A percentile compares a stretch with the other conserved stretches of the same genome.
Evolutionary conservation across 2,797 vertebrate genomes (phyloP).

Genomic region (Morus bassanus): DNA sequence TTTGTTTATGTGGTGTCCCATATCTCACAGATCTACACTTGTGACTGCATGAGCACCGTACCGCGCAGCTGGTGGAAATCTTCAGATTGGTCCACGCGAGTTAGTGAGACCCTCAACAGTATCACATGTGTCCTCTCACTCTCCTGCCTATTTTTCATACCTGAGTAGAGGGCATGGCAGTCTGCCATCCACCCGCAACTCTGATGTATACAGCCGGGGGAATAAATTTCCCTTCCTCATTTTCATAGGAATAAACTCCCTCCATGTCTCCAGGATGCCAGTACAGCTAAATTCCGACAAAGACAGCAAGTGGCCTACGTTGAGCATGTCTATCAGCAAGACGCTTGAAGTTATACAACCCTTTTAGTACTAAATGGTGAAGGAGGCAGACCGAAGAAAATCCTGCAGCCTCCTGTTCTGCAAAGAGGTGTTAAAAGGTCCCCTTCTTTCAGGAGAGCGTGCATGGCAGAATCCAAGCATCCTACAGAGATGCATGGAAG

Average conservation of each 20-base stretch:
- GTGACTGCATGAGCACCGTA: neutral
- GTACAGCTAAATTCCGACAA: neutral
- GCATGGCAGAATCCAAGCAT: neutral
- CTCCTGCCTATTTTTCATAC: neutral
- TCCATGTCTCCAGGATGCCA: rapidly evolving
- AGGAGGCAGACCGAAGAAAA: neutral
- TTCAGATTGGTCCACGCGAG: rapidly evolving
- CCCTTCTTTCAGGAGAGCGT: neutral
- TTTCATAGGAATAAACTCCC: neutral
- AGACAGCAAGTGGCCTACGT: neutral
- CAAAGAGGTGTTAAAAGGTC: neutral
- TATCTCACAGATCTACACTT: neutral
- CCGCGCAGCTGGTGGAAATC: neutral
- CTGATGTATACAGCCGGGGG: neutral
- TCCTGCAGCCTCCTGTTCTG: neutral
- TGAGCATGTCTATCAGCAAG: neutral
- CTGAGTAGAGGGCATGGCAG: neutral
- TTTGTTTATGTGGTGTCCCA: neutral
- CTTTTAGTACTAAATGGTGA: neutral
- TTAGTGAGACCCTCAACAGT: neutral
- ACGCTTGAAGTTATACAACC: neutral
- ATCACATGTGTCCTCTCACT: neutral
- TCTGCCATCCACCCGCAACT: neutral
- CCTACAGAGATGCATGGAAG: neutral
- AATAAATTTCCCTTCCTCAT: neutral